Base-by-base conservation (phyloP, 2,797 vertebrate species). In the Danio jaintianensis region DNA sequence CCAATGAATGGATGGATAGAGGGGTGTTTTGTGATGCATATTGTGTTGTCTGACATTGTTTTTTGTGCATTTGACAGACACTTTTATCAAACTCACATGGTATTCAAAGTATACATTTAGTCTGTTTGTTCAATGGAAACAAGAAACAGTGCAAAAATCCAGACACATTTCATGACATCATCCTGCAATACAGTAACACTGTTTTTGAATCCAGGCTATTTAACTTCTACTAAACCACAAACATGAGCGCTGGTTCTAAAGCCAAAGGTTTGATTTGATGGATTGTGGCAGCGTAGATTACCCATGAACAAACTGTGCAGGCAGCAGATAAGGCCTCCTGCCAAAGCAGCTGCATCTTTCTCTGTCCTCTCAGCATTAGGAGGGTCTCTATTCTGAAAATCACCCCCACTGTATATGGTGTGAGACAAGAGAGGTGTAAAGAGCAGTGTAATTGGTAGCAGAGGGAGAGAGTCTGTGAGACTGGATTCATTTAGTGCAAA, bases 391-490 rank as follows among this genome's bases (percentile, higher is more conserved):
- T 40, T 13, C n/a, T 56, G 40, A 56, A 55, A 55, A 56, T 6
- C 38, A 20, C 48, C 29, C 48, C 47, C 55, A 47, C 48, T 52
- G 40, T 56, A 62, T 55, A 48, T 56, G 10, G 55, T 64, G 59
- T 4, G 11, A 69, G 47, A 43, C 16, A 18, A 29, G 53, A 62
- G 38, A 66, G 47, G 48, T 71, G 73, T 40, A 47, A 59, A 56
- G 43, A 67, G 63, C 12, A 47, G 29, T 76, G 71, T 61, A 67
- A 69, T 61, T 81, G 64, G 18, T 69, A 70, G 22, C 58, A 66
- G 61, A 62, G 48, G 38, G 67, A 43, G 40, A 50, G 68, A n/a
- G 22, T 58, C 2, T 73, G 50, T 20, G 7, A 13, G 12, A 40
- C 40, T 48, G 52, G 20, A n/a, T 63, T 63, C 13, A 71, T 69